These are phyloP conservation scores for Pagetopsis macropterus DNA, from an alignment of 2,797 vertebrate genomes.

Conservation along the genomic window DNA sequence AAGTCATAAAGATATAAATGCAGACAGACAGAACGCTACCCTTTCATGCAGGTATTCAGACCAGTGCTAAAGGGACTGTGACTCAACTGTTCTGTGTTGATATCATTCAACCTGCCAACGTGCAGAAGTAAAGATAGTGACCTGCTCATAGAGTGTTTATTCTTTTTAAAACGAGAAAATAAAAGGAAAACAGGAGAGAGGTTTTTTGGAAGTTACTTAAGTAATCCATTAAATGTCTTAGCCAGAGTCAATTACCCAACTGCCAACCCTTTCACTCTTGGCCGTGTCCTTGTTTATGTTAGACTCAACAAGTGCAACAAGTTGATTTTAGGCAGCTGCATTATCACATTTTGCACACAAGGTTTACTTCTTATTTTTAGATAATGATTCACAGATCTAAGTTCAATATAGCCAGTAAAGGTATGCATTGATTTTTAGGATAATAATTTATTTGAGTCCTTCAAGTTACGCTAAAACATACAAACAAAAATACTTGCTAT, in stretches of 20 bases:
- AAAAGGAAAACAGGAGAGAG: background rate
- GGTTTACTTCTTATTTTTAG: slow-evolving; percentile 11
- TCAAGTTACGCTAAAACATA: background rate
- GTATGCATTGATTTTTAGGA: background rate
- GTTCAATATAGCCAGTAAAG: background rate
- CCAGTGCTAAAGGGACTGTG: background rate
- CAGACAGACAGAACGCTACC: background rate
- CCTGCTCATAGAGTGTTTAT: background rate
- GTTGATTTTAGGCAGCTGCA: slow-evolving; percentile 11
- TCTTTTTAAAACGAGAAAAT: background rate
- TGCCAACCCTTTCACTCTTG: background rate
- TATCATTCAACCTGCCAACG: background rate
- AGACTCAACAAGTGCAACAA: background rate
- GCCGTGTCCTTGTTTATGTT: slow-evolving; percentile 13
- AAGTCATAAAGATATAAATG: background rate
- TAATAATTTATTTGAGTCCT: background rate
- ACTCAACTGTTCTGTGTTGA: background rate
- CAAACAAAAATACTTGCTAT: background rate
- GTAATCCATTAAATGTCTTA: background rate
- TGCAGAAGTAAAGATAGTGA: slow-evolving; percentile 5
- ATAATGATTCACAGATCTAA: slow-evolving; percentile 24
- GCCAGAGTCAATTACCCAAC: background rate
- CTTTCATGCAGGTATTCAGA: background rate
- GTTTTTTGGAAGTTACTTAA: slow-evolving; percentile 2
- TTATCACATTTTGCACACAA: background rate